These are phyloP conservation scores for Geophilus truncorum DNA, from an alignment of 2,888 invertebrate genomes.

Conservation along the genomic window DNA sequence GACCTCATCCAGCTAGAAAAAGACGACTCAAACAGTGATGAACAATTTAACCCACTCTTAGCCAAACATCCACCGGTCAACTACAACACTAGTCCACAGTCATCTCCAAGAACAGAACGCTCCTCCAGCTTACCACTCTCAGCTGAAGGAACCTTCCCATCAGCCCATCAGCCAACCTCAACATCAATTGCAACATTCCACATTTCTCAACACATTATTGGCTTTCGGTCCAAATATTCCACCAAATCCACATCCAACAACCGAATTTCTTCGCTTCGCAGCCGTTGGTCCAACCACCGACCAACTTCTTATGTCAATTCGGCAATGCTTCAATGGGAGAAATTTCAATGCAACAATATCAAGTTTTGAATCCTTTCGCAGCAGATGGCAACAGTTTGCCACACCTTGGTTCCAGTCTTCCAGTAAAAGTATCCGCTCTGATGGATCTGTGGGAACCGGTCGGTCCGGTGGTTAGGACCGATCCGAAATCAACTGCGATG, in stretches of 20 bases:
- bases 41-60: constrained; percentile 34
- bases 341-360: not conserved
- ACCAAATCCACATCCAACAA: not conserved
- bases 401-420: not conserved
- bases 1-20: constrained; percentile 34
- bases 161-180: not conserved
- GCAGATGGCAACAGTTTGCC: not conserved
- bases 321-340: not conserved
- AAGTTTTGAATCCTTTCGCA: not conserved
- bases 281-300: not conserved
- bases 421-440: too few relatives aligned
- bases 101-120: not conserved
- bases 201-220: not conserved
- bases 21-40: constrained; percentile 28
- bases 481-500: not conserved
- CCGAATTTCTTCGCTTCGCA: not conserved
- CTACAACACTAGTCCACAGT: not conserved
- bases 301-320: not conserved
- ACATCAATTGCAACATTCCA: not conserved
- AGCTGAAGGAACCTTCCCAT: not conserved
- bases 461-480: not conserved
- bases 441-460: not conserved
- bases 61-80: not conserved
- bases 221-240: not conserved
- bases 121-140: not conserved